Evolutionary conservation across 2,113 vertebrate genomes (phyloP).

Genomic region (Sminthopsis crassicaudata): DNA sequence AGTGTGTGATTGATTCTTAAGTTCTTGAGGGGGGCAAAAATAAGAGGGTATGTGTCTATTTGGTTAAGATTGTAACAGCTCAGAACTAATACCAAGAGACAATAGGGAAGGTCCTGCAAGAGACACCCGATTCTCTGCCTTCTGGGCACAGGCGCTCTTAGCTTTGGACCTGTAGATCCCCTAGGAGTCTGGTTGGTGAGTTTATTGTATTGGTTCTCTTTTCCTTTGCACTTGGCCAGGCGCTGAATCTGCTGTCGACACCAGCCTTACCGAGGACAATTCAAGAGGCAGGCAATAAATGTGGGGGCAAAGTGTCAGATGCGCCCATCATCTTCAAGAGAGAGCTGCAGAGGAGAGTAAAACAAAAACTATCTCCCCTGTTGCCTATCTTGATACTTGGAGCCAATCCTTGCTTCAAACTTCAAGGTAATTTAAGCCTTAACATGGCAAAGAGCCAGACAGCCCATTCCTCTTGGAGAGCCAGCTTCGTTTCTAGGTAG

Average conservation of each 20-base stretch:
- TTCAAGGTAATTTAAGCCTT: conserved; percentile 11
- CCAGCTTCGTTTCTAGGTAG: conserved; percentile 15
- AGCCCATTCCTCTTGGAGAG: conserved; percentile 9
- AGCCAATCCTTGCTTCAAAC: conserved; percentile 6
- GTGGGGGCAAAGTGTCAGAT: conserved; percentile 1
- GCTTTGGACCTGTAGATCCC: conserved; percentile 13
- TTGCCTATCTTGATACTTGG: conserved; percentile 15
- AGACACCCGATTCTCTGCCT: not conserved
- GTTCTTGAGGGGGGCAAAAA: not conserved
- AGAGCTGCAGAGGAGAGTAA: not conserved
- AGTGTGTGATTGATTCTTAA: conserved; percentile 48
- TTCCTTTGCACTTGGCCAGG: not conserved
- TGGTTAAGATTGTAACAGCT: not conserved
- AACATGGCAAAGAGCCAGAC: not conserved
- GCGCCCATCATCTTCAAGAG: conserved; percentile 2
- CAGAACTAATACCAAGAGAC: not conserved
- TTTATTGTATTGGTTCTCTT: conserved; percentile 9
- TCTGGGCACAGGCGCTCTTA: not conserved
- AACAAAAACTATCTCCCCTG: not conserved
- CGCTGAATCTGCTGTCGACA: conserved; percentile 31
- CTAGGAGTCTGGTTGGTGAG: conserved; percentile 13
- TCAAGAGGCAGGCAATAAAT: conserved; percentile 20
- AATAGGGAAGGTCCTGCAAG: not conserved
- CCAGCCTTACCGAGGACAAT: not conserved
- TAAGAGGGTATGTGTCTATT: not conserved